Conservation (phyloP, 2,888 invertebrate genomes). For the Entomobrya multifasciata region DNA sequence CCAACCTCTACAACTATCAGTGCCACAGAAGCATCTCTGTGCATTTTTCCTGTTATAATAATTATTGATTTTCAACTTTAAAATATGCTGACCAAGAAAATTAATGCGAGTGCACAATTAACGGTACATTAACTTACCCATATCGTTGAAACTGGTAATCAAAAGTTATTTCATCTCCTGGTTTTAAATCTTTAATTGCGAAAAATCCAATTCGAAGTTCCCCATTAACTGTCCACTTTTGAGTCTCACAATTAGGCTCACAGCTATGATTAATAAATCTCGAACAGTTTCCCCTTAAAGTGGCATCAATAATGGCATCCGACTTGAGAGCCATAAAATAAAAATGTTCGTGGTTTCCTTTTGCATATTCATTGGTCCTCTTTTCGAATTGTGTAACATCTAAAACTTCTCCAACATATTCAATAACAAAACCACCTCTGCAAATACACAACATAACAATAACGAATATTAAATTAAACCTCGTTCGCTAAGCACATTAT, state of each 20-base stretch:
- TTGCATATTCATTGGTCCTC: slow-evolving; percentile 93
- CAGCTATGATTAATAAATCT: slow-evolving; percentile 99
- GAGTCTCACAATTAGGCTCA: slow-evolving; percentile 98
- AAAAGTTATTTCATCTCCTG: slow-evolving; percentile 98
- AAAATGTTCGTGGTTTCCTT: slow-evolving; percentile 94
- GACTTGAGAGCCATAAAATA: slow-evolving; percentile 98
- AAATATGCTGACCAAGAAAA: too few species aligned
- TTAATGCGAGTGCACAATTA: too few species aligned
- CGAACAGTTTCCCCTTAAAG: slow-evolving; percentile 96
- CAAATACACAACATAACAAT: too few species aligned
- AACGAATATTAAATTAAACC: too few species aligned
- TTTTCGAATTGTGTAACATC: slow-evolving; percentile 94
- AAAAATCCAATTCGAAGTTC: slow-evolving; percentile 98
- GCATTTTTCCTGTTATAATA: slow-evolving; percentile 89
- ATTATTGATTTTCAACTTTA: too few species aligned
- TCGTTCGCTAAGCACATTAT: too few species aligned
- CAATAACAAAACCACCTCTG: slow-evolving; percentile 96
- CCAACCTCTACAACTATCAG: slow-evolving; percentile 95
- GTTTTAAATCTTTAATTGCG: slow-evolving; percentile 89
- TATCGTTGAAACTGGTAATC: slow-evolving; percentile 99
- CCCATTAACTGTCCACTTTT: slow-evolving; percentile 97
- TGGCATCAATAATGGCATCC: slow-evolving; percentile 97
- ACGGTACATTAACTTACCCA: slow-evolving; percentile 86
- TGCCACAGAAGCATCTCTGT: slow-evolving; percentile 96
- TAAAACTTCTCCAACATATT: slow-evolving; percentile 98